Base-by-base conservation (phyloP, 2,113 vertebrate genomes). In the Herpetotheres cachinnans region DNA sequence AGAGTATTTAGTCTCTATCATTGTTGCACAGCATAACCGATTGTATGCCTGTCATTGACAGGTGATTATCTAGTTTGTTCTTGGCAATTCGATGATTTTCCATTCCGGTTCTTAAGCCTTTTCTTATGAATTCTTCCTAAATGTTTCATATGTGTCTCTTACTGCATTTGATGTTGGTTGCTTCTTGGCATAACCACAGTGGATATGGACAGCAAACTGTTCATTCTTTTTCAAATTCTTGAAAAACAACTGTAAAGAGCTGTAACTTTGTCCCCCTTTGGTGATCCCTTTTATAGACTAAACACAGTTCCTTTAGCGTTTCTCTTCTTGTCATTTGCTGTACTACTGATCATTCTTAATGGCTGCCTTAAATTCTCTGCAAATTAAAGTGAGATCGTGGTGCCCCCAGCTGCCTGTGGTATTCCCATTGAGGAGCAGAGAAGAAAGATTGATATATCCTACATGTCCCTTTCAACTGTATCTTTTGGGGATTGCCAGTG, bases 361-460 rank as follows among this genome's bases (percentile, higher is more conserved):
- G 34, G 20, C 46, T 79, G 27, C 62, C 47, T 54, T 49, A 56
- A 79, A 11, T 74, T 34, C 69, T 79, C 30, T 85, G 78, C 16
- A 71, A 70, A 32, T 73, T 56, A 25, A 79, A 62, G 34, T 16
- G 8, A 32, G 50, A 36, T 12, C 0, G 0, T 56, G 50, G 10
- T 95, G 36, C 19, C 25, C 25, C 20, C 44, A 50, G 1, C 34
- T 44, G 38, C 29, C 50, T 38, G 16, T 36, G 61, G 17, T 38
- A n/a, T 50, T 82, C 16, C 16, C 32, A 46, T 2, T 61, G 65
- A 74, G 22, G 26, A 89, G n/a, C 61, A 82, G 42, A 67, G 52
- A 69, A 82, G 69, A 73, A 52, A 69, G 44, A 40, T 3, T 38
- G 13, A 79, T 40, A 4, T 34, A 26, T 70, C 54, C 49, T 74